Base-by-base conservation (phyloP, 2,888 invertebrate genomes). In the Operophtera brumata region DNA sequence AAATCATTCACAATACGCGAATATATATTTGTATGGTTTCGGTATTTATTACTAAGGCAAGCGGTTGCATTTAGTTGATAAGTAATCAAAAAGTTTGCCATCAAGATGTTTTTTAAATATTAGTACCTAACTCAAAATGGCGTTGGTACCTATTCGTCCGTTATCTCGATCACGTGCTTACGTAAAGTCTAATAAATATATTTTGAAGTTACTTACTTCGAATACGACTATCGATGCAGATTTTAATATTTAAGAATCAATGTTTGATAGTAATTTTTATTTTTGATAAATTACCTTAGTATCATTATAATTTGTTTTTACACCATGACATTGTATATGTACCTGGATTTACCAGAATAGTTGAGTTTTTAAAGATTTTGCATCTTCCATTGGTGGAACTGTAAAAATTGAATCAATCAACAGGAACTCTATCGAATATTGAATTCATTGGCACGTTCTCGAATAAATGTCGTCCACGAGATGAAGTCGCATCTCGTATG, bases 291-390 rank as follows among this genome's bases (percentile, higher is more conserved):
- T 34, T 13, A 32, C 14, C 14, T 36, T 47, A 4, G 20, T 20
- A 47, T 46, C 32, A 47, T 49, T 37, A 54, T 47, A 50, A 54
- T 64, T 67, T 53, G 48, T 52, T 47, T 39, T 20, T 20, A 2
- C 2, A 2, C 71, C 71, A 73, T 74, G 71, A 72, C 75, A 74
- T 71, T 65, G 58, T n/a, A n/a, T n/a, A 64, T 54, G 42, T 64
- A 60, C 60, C 28, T 39, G 4, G 39, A 7, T 2, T 10, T 32
- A 9, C 5, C 36, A 8, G 13, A 34, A 6, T 30, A 8, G 2
- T 6, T 36, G 34, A 36, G 13, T 36, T 36, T 36, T 36, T 13
- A 13, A 36, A n/a, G 12, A 7, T 11, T 1, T 2, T n/a, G 9
- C 11, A 34, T 3, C n/a, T 34, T 11, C 11, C 11, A 8, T 30